Evolutionary conservation across 2,113 vertebrate species (phyloP), one percentile per base, ranked within the genome.

Genomic region (Platichthys stellatus): DNA sequence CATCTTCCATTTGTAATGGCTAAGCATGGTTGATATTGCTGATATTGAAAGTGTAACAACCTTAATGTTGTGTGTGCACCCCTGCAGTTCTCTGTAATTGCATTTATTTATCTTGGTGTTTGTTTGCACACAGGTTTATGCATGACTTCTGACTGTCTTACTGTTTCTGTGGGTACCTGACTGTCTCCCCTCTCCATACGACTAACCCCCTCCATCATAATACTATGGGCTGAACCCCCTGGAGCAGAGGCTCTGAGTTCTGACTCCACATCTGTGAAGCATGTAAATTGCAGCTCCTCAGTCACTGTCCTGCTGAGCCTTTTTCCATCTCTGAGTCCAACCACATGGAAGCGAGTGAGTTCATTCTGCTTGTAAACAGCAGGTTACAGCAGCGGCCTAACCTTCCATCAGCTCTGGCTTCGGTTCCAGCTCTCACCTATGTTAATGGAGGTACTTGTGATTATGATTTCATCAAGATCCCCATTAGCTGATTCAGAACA

Each of bases 251-350:
- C 83, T 65, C 45, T 51, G 69, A 77, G 47, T 72, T 61, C 58
- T 38, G 62, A 67, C 76, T 79, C 74, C 70, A 64, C 56, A 66
- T 76, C 71, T 84, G 75, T 78, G 86, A 74, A 79, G 78, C 72
- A 86, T 85, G 80, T 72, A 84, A 86, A 89, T 76, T 77, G 74
- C 59, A 80, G 74, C 53, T 76, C 71, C 79, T 87, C 84, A 86
- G 89, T 92, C 89, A 90, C 82, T 81, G 83, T 82, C 86, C 64
- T 74, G 45, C 88, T 84, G 80, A 70, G 83, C 28, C 21, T 67
- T 79, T 57, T 82, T 83, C 24, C 58, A 61, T 38, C 38, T 81
- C 61, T 21, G 20, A 76, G 64, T 47, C 54, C 65, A 82, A 54
- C 38, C 66, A 65, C 63, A 69, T 11, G 20, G 61, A 83, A 38